A percentile compares a stretch with the other conserved stretches of the same genome.
phyloP scores from a whole-genome alignment of 2,797 vertebrate genomes.

The Aplochiton taeniatus region DNA sequence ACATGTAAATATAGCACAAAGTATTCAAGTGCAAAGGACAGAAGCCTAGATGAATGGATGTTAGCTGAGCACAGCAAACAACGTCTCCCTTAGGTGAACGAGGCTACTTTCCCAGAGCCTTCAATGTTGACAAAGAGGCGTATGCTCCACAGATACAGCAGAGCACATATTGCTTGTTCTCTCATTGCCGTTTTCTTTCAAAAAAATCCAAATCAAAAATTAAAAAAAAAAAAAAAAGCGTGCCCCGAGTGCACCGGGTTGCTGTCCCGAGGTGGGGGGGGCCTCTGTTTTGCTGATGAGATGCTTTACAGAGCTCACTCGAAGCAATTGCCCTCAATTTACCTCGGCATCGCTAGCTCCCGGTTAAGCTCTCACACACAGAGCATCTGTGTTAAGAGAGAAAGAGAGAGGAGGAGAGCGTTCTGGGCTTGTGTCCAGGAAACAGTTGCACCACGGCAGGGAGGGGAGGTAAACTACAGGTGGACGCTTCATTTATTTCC shows the following conservation, averaged over 20 bases:
- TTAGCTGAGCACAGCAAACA: constrained; percentile 4
- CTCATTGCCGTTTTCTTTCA: constrained; percentile 57
- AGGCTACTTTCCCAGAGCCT: constrained; percentile 32
- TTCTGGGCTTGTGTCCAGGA: constrained; percentile 52
- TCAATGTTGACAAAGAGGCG: constrained; percentile 52
- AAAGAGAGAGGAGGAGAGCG: constrained; percentile 29
- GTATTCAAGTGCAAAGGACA: too few species aligned
- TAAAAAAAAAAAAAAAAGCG: constrained; percentile 44
- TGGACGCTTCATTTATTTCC: not conserved
- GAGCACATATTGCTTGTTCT: constrained; percentile 50
- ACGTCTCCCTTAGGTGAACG: constrained; percentile 36
- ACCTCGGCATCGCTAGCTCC: constrained; percentile 55
- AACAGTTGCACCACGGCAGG: constrained; percentile 28
- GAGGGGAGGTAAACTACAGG: not conserved
- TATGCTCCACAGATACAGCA: constrained; percentile 51
- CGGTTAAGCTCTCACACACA: constrained; percentile 46
- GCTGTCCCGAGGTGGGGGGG: constrained; percentile 54
- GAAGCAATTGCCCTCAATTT: constrained; percentile 67
- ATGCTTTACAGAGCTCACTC: constrained; percentile 58
- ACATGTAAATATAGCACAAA: too few species aligned
- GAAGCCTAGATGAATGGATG: not conserved
- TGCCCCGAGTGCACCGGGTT: constrained; percentile 57
- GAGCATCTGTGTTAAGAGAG: constrained; percentile 48
- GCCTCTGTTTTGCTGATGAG: constrained; percentile 69
- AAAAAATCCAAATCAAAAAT: too few species aligned